A percentile compares a stretch with the other conserved stretches of the same genome.
These are phyloP conservation scores for Heliconius hortense DNA, from an alignment of 2,888 invertebrate species.

Conservation along the genomic window DNA sequence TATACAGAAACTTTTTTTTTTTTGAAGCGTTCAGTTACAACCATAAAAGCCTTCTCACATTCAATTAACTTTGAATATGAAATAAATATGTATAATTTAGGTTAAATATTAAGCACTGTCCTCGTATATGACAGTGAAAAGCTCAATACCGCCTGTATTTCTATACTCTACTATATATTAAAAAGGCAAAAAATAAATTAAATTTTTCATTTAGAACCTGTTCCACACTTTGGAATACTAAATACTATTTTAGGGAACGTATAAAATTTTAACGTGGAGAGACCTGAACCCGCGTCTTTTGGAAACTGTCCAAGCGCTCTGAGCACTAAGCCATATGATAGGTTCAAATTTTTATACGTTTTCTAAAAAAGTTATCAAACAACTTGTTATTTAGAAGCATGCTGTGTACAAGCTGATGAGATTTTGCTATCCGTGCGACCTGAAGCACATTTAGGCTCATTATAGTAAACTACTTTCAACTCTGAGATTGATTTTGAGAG, in stretches of 20 bases:
- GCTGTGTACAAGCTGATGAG: not conserved
- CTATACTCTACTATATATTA: not conserved
- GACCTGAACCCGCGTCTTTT: not conserved
- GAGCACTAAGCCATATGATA: not conserved
- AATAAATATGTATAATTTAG: not conserved
- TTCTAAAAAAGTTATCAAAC: not conserved
- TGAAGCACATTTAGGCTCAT: not conserved
- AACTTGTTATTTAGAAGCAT: not conserved
- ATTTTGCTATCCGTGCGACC: not conserved
- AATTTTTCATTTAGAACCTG: not conserved
- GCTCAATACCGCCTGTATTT: not conserved
- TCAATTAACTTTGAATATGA: slow-evolving; percentile 18
- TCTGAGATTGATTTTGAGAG: too few relatives aligned
- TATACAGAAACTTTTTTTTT: slow-evolving; percentile 33
- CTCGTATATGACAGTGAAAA: not conserved
- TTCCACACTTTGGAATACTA: not conserved
- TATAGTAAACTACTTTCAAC: too few relatives aligned
- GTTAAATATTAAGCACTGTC: not conserved
- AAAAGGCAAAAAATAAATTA: not conserved
- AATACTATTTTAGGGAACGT: not conserved
- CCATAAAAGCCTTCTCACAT: slow-evolving; percentile 35
- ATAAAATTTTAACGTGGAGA: not conserved
- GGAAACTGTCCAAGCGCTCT: not conserved
- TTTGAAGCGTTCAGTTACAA: slow-evolving; percentile 41
- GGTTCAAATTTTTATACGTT: not conserved